These are phyloP conservation scores for Patiria miniata DNA, from an alignment of 35 echinoderm and acorn worm species.

Conservation along the genomic window DNA sequence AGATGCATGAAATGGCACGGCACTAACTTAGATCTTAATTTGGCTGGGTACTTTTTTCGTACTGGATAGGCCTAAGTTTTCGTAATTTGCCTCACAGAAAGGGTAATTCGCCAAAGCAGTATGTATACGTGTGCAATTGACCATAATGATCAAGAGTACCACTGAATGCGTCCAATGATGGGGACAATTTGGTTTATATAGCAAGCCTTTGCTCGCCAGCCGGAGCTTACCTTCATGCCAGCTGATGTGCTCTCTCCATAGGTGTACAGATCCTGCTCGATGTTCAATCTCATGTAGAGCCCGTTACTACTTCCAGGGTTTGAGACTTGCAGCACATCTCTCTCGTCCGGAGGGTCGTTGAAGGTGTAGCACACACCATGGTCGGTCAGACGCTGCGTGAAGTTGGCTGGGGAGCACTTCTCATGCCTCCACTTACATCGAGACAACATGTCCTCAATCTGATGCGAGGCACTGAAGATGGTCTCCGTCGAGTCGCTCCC, in stretches of 20 bases:
- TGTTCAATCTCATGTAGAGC: slow-evolving; percentile 43
- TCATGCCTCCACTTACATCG: slow-evolving; percentile 20
- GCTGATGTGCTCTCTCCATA: slow-evolving; percentile 56
- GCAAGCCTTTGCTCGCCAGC: background rate
- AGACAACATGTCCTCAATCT: slow-evolving; percentile 36
- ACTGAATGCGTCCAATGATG: background rate
- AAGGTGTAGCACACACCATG: slow-evolving; percentile 66
- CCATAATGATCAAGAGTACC: too few relatives aligned
- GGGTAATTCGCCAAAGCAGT: too few relatives aligned
- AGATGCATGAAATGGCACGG: too few relatives aligned
- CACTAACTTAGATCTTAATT: too few relatives aligned
- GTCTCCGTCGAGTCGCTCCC: background rate
- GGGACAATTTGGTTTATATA: background rate
- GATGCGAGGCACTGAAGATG: background rate
- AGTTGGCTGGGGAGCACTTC: slow-evolving; percentile 38
- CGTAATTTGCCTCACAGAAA: too few relatives aligned
- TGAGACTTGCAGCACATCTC: slow-evolving; percentile 2
- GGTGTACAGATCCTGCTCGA: slow-evolving; percentile 52
- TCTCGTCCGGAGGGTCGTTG: slow-evolving; percentile 35
- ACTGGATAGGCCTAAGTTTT: too few relatives aligned
- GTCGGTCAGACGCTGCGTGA: slow-evolving; percentile 33
- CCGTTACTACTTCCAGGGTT: slow-evolving; percentile 45
- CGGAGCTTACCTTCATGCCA: slow-evolving; percentile 56
- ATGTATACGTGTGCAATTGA: too few relatives aligned
- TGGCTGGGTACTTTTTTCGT: too few relatives aligned